A percentile compares a stretch with the other conserved stretches of the same genome.
phyloP scores from a whole-genome alignment of 2,113 vertebrate genomes.

The Clupea harengus region DNA sequence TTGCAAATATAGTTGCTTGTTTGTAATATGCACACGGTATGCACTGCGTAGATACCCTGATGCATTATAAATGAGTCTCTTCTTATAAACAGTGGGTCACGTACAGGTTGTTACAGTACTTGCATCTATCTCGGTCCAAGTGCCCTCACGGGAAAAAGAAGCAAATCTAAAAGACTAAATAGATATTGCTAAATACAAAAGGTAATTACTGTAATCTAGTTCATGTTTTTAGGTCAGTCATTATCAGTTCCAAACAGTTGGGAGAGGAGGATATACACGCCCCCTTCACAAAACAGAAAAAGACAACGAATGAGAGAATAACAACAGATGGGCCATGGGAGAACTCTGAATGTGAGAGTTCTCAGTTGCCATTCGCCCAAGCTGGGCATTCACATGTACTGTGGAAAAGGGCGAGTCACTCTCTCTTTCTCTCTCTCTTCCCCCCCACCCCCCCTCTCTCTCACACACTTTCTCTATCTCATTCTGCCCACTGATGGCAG shows the following conservation, averaged over 20 bases:
- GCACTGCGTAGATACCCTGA: not conserved
- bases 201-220: not conserved
- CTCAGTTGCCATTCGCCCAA: slow-evolving; percentile 50
- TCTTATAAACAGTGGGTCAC: not conserved
- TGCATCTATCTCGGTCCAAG: not conserved
- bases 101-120: not conserved
- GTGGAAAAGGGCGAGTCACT: slow-evolving; percentile 23
- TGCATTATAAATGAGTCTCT: not conserved
- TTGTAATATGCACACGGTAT: not conserved
- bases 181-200: not conserved
- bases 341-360: slow-evolving; percentile 47
- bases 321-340: slow-evolving; percentile 55
- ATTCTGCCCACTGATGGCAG: slow-evolving; percentile 24
- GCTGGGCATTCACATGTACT: slow-evolving; percentile 36
- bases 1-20: not conserved
- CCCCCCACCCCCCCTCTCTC: not conserved
- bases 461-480: slow-evolving; percentile 16
- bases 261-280: not conserved
- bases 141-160: not conserved
- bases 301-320: slow-evolving; percentile 49
- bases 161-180: not conserved
- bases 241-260: not conserved
- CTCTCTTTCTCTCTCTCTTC: slow-evolving; percentile 17
- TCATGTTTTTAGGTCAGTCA: not conserved
- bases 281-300: slow-evolving; percentile 28